A percentile compares a stretch with the other conserved stretches of the same genome.
phyloP scores from a whole-genome alignment of 2,113 vertebrate species.

The Prolemur simus region DNA sequence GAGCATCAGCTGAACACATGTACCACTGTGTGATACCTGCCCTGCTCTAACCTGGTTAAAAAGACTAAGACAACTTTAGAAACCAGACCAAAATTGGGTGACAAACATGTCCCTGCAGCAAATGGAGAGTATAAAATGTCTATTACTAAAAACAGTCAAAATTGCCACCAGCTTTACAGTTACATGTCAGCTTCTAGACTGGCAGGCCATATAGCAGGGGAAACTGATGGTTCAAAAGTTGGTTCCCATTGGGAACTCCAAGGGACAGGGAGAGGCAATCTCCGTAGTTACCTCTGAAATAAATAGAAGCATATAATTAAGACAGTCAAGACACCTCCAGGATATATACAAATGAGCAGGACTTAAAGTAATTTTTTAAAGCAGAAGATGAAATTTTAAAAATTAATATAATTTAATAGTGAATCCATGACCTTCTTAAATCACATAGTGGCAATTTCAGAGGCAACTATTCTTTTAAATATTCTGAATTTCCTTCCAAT shows the following conservation, averaged over 20 bases:
- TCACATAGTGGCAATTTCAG: background rate
- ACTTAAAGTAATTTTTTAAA: background rate
- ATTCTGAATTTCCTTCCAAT: background rate
- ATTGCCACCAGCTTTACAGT: background rate
- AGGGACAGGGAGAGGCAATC: background rate
- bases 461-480: background rate
- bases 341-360: background rate
- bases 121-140: background rate
- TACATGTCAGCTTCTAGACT: background rate
- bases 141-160: background rate
- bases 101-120: background rate
- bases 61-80: background rate
- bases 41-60: background rate
- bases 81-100: background rate
- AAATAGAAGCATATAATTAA: background rate
- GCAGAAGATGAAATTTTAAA: slow-evolving; percentile 15
- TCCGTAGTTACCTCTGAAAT: background rate
- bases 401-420: background rate
- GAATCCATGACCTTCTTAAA: background rate
- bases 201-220: background rate
- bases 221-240: background rate
- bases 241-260: background rate
- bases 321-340: background rate
- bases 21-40: background rate
- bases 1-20: background rate